Base-by-base conservation (phyloP, 2,888 invertebrate genomes). In the Polymixis flavicincta region DNA sequence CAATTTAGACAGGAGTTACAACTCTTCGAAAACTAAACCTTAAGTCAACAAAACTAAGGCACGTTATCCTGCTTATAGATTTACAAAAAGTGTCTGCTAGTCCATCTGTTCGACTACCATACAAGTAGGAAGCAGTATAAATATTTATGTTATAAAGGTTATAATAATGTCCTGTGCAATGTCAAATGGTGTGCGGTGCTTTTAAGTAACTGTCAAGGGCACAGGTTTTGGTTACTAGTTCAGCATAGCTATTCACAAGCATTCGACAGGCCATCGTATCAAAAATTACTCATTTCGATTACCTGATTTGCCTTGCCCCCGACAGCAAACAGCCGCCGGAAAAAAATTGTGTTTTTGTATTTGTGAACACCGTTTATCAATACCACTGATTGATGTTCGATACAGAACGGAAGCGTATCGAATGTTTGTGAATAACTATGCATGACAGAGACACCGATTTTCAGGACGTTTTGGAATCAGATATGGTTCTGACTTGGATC, bases 121-220 rank as follows among this genome's bases (percentile, higher is more conserved):
- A 83, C 37, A 65, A 74, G 82, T 71, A 77, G 48, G 45, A 82
- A 85, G 74, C 71, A 64, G 60, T 57, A 86, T 86, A 77, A 85
- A 85, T 85, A 86, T 86, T 86, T 80, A 85, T 82, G 54, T 66
- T 64, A 37, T 45, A 77, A 61, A 74, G 64, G 54, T 68, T 64
- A 37, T 50, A 75, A 61, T 76, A 66, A 67, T 72, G 78, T 76
- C 50, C 67, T 74, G 69, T 72, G 59, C 69, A 85, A 64, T 75
- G 69, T 73, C 72, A 76, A 84, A 78, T 37, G 60, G 11, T 52
- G 52, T 52, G 11, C 17, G 61, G 42, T 54, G n/a, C 19, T 60
- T 76, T 60, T 60, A 52, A 50, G 60, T 48, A 78, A 32, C 32
- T 7, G 17, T 50, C 50, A 79, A 79, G 55, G 54, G 5, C 28